Evolutionary conservation across 1,140 invertebrate species (phyloP).

Genomic region (Globodera ellingtonae): DNA sequence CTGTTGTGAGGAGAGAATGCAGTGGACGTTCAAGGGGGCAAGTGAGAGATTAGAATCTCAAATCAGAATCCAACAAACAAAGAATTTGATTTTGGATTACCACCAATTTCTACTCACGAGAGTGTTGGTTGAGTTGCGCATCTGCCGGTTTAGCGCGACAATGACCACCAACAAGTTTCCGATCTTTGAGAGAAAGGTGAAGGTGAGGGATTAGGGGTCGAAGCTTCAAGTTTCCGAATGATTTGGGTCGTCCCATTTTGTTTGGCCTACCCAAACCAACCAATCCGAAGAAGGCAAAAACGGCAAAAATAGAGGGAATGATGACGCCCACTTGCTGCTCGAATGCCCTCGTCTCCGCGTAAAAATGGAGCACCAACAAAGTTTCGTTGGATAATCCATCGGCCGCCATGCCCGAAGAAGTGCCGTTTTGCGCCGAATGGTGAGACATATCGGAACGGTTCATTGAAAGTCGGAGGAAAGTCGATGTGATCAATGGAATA

Average conservation of each 20-base stretch:
- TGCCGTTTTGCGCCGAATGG: not conserved
- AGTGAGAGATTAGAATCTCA: not conserved
- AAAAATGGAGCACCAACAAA: conserved; percentile 49
- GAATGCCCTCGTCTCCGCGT: conserved; percentile 56
- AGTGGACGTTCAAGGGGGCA: not conserved
- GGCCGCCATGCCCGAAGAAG: not conserved
- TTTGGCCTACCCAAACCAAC: conserved; percentile 5
- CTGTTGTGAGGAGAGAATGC: not conserved
- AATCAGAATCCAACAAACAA: not conserved
- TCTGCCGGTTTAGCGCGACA: conserved; percentile 60
- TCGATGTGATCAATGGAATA: too few relatives aligned
- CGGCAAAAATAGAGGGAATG: conserved; percentile 57
- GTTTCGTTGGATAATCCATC: conserved; percentile 4
- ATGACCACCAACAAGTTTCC: conserved; percentile 60
- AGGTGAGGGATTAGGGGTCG: not conserved
- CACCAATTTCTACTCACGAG: conserved; percentile 50
- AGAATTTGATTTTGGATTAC: not conserved
- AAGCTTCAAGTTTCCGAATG: too few relatives aligned
- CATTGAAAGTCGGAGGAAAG: too few relatives aligned
- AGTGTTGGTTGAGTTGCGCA: conserved; percentile 62
- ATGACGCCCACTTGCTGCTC: conserved; percentile 57
- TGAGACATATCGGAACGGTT: too few relatives aligned
- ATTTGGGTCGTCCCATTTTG: too few relatives aligned
- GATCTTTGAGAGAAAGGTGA: conserved; percentile 7
- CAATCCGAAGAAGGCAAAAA: conserved; percentile 57